These are phyloP conservation scores for Trichogramma evanescens DNA, from an alignment of 2,888 invertebrate genomes.

Conservation along the genomic window DNA sequence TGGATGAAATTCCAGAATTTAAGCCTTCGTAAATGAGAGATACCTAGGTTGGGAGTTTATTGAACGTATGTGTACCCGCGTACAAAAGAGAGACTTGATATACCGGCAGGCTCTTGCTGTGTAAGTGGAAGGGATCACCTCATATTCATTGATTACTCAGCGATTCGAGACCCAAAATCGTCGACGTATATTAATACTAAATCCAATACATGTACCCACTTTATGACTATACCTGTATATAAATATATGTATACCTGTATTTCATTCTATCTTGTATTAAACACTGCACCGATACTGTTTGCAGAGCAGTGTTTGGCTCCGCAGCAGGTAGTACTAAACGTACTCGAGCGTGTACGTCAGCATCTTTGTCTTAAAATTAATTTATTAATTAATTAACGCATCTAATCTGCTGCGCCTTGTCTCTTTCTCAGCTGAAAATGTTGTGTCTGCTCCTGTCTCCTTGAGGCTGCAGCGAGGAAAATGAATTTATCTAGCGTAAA, in stretches of 20 bases:
- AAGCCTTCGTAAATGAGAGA: too few relatives aligned
- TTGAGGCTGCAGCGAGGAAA: conserved; percentile 15
- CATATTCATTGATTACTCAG: conserved; percentile 29
- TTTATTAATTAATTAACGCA: conserved; percentile 33
- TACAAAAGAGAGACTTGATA: not conserved
- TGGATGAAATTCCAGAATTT: too few relatives aligned
- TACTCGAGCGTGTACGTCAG: not conserved
- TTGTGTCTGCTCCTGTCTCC: too few relatives aligned
- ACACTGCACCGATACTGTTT: not conserved
- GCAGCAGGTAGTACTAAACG: not conserved
- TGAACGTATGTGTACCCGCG: not conserved
- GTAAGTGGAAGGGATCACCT: too few relatives aligned
- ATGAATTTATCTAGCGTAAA: conserved; percentile 9
- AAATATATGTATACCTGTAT: not conserved
- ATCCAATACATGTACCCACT: conserved; percentile 27
- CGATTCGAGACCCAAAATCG: not conserved
- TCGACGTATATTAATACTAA: conserved; percentile 26
- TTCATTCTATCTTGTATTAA: not conserved
- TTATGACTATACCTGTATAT: conserved; percentile 9
- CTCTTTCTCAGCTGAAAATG: too few relatives aligned
- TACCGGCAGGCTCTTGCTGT: not conserved
- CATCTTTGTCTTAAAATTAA: conserved; percentile 26
- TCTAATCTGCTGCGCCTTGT: conserved; percentile 16
- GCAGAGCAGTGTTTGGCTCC: not conserved
- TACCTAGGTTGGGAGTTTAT: too few relatives aligned